Evolutionary conservation across 2,113 vertebrate species (phyloP).

Genomic region (Aspiorhynchus laticeps): DNA sequence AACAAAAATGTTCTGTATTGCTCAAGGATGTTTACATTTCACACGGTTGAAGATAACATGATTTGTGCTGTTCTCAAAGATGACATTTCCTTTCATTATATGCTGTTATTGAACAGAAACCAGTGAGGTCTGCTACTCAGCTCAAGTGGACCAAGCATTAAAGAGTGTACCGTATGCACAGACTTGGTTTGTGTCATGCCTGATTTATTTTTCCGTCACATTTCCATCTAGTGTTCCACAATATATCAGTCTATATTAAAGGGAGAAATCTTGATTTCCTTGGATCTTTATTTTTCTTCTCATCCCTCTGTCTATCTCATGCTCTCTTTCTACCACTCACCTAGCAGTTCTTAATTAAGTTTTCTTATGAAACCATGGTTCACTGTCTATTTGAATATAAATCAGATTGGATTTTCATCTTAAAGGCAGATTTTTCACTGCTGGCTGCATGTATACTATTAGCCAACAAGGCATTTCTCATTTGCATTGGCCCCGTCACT

Average conservation of each 20-base stretch:
- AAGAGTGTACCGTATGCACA: neutral
- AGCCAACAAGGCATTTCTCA: constrained; percentile 15
- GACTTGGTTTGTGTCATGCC: constrained; percentile 12
- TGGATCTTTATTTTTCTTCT: constrained; percentile 3
- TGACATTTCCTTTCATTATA: neutral
- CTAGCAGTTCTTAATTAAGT: constrained; percentile 63
- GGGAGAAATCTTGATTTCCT: neutral
- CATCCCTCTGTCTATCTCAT: constrained; percentile 23
- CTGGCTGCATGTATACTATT: constrained; percentile 8
- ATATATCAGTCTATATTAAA: neutral
- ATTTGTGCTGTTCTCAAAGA: neutral
- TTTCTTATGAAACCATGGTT: constrained; percentile 55
- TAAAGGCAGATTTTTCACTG: constrained; percentile 28
- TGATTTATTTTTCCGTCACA: constrained; percentile 2
- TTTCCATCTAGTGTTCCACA: neutral
- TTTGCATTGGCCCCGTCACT: constrained; percentile 8
- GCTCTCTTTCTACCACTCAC: constrained; percentile 58
- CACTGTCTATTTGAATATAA: constrained; percentile 69
- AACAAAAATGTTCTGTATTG: neutral
- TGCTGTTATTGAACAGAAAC: neutral
- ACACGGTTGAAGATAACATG: neutral
- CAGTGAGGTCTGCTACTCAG: neutral
- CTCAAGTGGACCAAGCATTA: constrained; percentile 17
- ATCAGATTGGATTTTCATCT: constrained; percentile 52
- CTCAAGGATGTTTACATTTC: constrained; percentile 10